Evolutionary conservation across 1,140 invertebrate species (phyloP), one percentile per base, ranked within the genome.

Genomic region (Orchesella cincta): DNA sequence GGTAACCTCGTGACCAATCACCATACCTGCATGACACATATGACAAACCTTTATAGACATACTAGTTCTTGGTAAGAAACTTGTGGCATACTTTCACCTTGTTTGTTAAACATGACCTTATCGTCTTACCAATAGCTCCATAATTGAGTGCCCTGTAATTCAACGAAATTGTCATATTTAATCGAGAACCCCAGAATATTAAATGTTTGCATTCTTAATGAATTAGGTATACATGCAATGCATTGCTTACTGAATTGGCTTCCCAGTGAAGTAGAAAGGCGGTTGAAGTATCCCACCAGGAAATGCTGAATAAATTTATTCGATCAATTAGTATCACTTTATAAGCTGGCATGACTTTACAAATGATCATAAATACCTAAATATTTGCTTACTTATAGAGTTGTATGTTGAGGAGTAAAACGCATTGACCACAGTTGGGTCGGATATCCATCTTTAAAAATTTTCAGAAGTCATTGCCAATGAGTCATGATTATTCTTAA

Each of bases 221-320:
- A 73, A 0, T 18, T 20, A n/a, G 71, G n/a, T 39, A 35, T 35
- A 39, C 51, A 34, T 33, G 14, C 1, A 46, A 46, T 8, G 18
- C 5, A 46, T 18, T 46, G 36, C 51, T 70, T 79, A 81, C 80
- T 81, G 67, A 23, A 81, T 76, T 1, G 78, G 74, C 5, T 80
- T 73, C 83, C 89, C 90, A 81, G 90, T 91, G 76, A 89, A 90
- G 77, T 91, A 92, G 83, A 92, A 92, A 20, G 91, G 91, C 39
- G 90, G 90, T 82, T 92, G 90, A 16, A 92, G 84, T 75, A 92
- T 91, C 64, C 91, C 91, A 35, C 91, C 91, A 14, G 91, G 91
- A 83, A 92, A 91, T 16, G 90, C 91, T 92, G n/a, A 87, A 73
- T 73, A 39, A 26, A 73, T 73, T 14, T 73, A 29, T 3, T 39